Base-by-base conservation (phyloP, 2,888 invertebrate species). In the Eristalis arbustorum region DNA sequence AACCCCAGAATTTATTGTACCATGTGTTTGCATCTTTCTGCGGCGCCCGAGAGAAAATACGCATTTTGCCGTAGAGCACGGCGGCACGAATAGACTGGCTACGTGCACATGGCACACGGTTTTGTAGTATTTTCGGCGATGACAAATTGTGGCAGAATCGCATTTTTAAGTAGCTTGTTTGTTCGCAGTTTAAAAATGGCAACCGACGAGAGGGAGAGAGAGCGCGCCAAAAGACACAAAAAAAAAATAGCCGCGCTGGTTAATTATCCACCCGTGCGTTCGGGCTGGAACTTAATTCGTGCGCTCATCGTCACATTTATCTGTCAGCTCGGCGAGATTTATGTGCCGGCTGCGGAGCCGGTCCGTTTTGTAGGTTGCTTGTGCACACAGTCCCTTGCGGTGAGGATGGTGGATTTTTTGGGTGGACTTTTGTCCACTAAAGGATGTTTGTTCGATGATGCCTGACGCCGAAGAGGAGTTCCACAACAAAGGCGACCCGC, bases 61-160 rank as follows among this genome's bases (percentile, higher is more conserved):
- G 73, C 57, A 77, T 72, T 78, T 78, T 28, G 31, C 23, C 6
- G 31, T 31, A 13, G 31, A 3, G 49, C 40, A 56, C 37, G 13
- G 37, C 31, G 31, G 31, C 23, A 23, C 25, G 6, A 25, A 40
- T 25, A 59, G 25, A 5, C 22, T 11, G 11, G 59, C 59, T 59
- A 11, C 71, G 61, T 28, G 68, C 62, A 69, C 56, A 71, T 71
- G 37, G 63, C 63, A 71, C 49, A 37, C 49, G 10, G 34, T 56
- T 72, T 67, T 49, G 59, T 61, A 37, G 31, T 42, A 79, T 79
- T 79, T 79, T 62, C 23, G 79, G 79, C 79, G 73, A 79, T 79
- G 79, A 79, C 67, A 71, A 14, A 4, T 10, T 25, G 49, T 18
- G 34, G 40, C 34, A 22, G 23, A 22, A 11, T 10, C 1, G n/a